Evolutionary conservation across 2,113 vertebrate species (phyloP).

Genomic region (Microcebus jonahi): DNA sequence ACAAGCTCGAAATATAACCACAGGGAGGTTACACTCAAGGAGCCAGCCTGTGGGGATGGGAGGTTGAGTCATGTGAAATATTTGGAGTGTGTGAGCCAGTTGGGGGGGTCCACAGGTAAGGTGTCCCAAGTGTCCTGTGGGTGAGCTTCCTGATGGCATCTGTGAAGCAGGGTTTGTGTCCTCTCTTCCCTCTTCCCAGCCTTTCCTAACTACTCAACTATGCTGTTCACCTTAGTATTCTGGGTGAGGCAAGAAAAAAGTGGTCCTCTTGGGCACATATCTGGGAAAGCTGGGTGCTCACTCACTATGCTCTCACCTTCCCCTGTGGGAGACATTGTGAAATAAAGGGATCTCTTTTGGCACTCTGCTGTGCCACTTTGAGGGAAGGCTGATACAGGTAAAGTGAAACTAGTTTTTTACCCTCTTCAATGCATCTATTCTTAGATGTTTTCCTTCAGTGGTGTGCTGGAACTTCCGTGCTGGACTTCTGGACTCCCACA

Average conservation of each 20-base stretch:
- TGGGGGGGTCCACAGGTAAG: not conserved
- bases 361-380: not conserved
- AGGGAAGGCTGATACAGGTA: not conserved
- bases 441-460: not conserved
- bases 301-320: not conserved
- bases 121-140: not conserved
- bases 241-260: not conserved
- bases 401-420: not conserved
- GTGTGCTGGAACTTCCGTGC: not conserved
- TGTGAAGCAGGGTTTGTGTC: not conserved
- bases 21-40: not conserved
- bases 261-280: not conserved
- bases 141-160: not conserved
- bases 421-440: not conserved
- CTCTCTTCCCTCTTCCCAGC: not conserved
- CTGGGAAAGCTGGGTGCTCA: not conserved
- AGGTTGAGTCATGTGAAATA: not conserved
- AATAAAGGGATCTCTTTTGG: not conserved
- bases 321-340: not conserved
- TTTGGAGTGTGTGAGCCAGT: fast-evolving
- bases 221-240: not conserved
- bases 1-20: not conserved
- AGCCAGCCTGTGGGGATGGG: not conserved
- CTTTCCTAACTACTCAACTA: not conserved
- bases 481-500: not conserved